A percentile compares a stretch with the other conserved stretches of the same genome.
These are phyloP conservation scores for Eleginops maclovinus DNA, from an alignment of 2,113 vertebrate species.

Conservation along the genomic window DNA sequence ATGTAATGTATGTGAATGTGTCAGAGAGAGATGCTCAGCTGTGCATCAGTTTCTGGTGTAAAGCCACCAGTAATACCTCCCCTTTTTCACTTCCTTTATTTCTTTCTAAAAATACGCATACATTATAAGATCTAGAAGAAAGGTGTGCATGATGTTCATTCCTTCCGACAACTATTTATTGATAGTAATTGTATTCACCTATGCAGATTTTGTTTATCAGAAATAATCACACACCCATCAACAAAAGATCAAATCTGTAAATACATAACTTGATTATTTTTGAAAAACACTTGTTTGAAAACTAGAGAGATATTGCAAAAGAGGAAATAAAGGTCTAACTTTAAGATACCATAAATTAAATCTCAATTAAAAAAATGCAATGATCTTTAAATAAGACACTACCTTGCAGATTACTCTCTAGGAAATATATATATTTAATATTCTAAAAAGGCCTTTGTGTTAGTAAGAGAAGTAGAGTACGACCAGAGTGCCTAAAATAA, in stretches of 20 bases:
- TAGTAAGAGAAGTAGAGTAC: background rate
- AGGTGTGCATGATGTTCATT: background rate
- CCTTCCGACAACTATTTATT: too few relatives aligned
- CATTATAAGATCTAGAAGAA: background rate
- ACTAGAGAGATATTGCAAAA: background rate
- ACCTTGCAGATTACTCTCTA: background rate
- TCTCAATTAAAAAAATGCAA: background rate
- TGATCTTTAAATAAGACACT: background rate
- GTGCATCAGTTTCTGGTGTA: conserved; percentile 13
- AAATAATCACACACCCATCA: background rate
- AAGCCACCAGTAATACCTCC: background rate
- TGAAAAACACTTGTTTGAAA: conserved; percentile 6
- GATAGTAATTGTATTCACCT: background rate
- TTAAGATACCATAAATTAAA: too few relatives aligned
- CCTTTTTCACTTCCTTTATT: conserved; percentile 41
- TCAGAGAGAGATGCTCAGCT: conserved; percentile 7
- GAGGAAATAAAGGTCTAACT: background rate
- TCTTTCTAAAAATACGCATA: background rate
- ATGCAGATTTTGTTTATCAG: background rate
- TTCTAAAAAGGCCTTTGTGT: background rate
- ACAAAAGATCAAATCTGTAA: background rate
- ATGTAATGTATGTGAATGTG: conserved; percentile 27
- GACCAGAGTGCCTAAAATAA: conserved; percentile 16
- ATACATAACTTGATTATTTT: background rate
- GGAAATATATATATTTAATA: background rate